These are phyloP conservation scores for Leptoclinus maculatus DNA, from an alignment of 2,797 vertebrate species.

Conservation along the genomic window DNA sequence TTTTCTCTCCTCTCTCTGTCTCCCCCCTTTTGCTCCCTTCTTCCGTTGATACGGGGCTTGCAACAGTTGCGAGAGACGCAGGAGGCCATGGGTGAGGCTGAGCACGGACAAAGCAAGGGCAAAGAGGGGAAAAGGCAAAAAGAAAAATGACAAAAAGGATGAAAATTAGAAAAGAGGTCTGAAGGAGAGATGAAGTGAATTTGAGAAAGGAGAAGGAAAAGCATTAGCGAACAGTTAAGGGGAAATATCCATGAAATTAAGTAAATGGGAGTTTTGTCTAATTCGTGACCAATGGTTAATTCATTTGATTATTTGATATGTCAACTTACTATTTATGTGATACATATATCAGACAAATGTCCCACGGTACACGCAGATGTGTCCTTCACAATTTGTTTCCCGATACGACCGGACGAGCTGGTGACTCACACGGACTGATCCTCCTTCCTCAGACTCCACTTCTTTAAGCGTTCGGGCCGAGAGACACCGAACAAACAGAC, in stretches of 20 bases:
- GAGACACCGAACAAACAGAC: conserved; percentile 38
- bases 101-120: conserved; percentile 49
- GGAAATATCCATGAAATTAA: not conserved
- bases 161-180: not conserved
- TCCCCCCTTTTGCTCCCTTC: conserved; percentile 3
- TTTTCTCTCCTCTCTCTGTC: not conserved
- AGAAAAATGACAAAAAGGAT: not conserved
- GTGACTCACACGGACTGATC: conserved; percentile 37
- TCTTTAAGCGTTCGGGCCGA: conserved; percentile 9
- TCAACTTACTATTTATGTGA: not conserved
- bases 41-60: not conserved
- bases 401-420: conserved; percentile 25
- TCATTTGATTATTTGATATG: not conserved
- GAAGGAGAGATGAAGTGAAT: not conserved
- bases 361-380: not conserved
- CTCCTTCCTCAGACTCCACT: conserved; percentile 17
- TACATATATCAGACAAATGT: not conserved
- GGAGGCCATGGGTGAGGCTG: conserved; percentile 28
- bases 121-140: conserved; percentile 12
- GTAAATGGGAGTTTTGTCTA: not conserved
- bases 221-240: no score
- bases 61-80: conserved; percentile 35
- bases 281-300: not conserved
- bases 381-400: conserved; percentile 6
- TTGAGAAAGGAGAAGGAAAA: not conserved